Percentiles rank a stretch among this genome's conserved stretches.
Evolutionary conservation across 2,888 invertebrate species (phyloP).

Genomic region (Oithona nana): DNA sequence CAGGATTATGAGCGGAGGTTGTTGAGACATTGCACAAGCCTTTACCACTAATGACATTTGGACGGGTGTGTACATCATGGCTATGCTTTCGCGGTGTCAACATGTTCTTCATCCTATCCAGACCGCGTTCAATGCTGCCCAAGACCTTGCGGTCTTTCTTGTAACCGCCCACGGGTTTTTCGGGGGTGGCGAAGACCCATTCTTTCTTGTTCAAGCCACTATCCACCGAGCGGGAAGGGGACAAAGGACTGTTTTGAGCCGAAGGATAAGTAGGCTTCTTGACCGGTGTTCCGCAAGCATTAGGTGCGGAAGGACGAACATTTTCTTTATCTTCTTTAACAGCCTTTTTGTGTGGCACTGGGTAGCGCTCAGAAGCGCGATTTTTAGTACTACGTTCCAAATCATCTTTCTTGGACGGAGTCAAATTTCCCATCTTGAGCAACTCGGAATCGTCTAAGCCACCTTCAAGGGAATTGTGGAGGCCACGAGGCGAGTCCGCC

Average conservation of each 20-base stretch:
- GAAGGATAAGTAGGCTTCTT: background rate
- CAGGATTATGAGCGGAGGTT: constrained; percentile 43
- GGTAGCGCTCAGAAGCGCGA: constrained; percentile 16
- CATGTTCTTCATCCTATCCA: constrained; percentile 44
- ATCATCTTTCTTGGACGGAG: background rate
- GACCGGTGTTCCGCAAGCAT: background rate
- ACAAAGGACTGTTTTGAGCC: constrained; percentile 20
- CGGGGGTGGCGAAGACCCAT: constrained; percentile 20
- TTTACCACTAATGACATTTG: constrained; percentile 25
- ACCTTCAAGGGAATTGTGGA: constrained; percentile 29
- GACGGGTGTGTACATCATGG: constrained; percentile 18
- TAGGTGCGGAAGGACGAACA: background rate
- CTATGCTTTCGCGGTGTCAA: constrained; percentile 41
- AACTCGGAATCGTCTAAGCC: constrained; percentile 27
- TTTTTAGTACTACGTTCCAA: constrained; percentile 5
- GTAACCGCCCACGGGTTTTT: constrained; percentile 25
- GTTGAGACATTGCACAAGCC: constrained; percentile 50
- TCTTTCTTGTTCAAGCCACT: constrained; percentile 28
- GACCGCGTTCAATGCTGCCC: constrained; percentile 47
- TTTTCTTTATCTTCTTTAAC: constrained; percentile 21
- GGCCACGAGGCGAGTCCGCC: constrained; percentile 20
- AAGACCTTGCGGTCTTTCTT: constrained; percentile 41
- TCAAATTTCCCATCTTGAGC: constrained; percentile 24
- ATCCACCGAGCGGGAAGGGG: constrained; percentile 33
- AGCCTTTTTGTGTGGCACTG: constrained; percentile 18